Evolutionary conservation across 1,140 invertebrate genomes (phyloP), one percentile per base, ranked within the genome.

Genomic region (Cherax quadricarinatus): DNA sequence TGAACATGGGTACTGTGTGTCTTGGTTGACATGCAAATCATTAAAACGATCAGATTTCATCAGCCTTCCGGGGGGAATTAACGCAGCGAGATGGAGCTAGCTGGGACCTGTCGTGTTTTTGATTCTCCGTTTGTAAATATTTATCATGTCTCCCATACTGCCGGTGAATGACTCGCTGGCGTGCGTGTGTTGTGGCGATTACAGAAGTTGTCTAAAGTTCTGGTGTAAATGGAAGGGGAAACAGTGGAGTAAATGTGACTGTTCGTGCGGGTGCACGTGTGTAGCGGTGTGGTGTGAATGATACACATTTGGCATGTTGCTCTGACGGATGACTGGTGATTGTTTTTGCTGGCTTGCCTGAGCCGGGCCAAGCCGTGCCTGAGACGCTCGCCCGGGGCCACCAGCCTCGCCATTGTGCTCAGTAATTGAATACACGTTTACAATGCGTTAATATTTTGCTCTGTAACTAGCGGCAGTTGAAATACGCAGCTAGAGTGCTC

Each of bases 1-100:
- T 6, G 18, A 30, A 86, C 85, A 86, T 75, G 85, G 85, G 62
- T 51, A 73, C 70, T 75, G 70, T 86, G 85, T 86, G 66, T 75
- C 85, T 21, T 86, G 10, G 41, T 51, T 51, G 48, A 24, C 85
- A 86, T 86, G 85, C 85, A 86, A 24, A 86, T 75, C 51, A 24
- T 12, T 57, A 60, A 30, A 83, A 60, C 21, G 18, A 83, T 53
- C 18, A 60, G 81, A 51, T 57, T 57, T 83, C 21, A 49, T 24
- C 51, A 21, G 21, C 81, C 51, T 81, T 24, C 9, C n/a, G 85
- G 30, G 49, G 70, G 9, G 66, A 81, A 51, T 49, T 81, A 10
- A 21, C 49, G 60, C 70, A 14, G 12, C 14, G 14, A 66, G 62
- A 21, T 66, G 62, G 5, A 18, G 84, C 60, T 48, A 18, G 53